Evolutionary conservation across 2,888 invertebrate genomes (phyloP).

Genomic region (Melanargia galathea): DNA sequence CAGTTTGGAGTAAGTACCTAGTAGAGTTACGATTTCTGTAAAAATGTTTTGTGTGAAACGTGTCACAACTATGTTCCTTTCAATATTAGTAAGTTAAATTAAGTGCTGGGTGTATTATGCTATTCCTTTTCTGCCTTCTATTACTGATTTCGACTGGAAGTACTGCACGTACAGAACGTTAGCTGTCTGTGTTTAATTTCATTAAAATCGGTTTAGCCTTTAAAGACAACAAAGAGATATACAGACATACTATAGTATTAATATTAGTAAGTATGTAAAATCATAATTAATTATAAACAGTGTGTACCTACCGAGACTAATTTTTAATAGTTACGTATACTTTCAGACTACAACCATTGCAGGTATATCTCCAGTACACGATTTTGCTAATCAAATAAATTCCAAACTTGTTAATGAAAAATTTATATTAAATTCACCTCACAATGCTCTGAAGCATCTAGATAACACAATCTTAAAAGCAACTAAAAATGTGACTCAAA

Average conservation of each 20-base stretch:
- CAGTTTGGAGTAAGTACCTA: not conserved
- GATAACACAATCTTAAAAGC: constrained; percentile 63
- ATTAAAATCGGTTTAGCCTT: too few species aligned
- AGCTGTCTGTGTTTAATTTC: too few species aligned
- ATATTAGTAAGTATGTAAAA: too few species aligned
- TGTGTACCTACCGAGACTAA: too few species aligned
- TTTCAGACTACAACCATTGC: constrained; percentile 44
- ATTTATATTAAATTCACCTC: constrained; percentile 58
- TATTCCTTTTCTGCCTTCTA: too few species aligned
- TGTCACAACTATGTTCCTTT: not conserved
- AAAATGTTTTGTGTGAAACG: not conserved
- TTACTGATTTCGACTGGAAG: too few species aligned
- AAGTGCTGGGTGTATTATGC: not conserved
- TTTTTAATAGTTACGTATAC: too few species aligned
- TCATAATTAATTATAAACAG: too few species aligned
- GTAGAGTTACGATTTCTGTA: not conserved
- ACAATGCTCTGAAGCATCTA: constrained; percentile 66
- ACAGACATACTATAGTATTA: too few species aligned
- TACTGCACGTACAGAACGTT: too few species aligned
- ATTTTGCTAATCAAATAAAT: constrained; percentile 60
- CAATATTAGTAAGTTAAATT: constrained; percentile 18
- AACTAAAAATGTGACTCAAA: constrained; percentile 72
- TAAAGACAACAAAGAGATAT: too few species aligned
- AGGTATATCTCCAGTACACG: constrained; percentile 73
- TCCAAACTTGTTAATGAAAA: constrained; percentile 52